Evolutionary conservation across 2,113 vertebrate genomes (phyloP), one percentile per base, ranked within the genome.

Genomic region (Centropristis striata): DNA sequence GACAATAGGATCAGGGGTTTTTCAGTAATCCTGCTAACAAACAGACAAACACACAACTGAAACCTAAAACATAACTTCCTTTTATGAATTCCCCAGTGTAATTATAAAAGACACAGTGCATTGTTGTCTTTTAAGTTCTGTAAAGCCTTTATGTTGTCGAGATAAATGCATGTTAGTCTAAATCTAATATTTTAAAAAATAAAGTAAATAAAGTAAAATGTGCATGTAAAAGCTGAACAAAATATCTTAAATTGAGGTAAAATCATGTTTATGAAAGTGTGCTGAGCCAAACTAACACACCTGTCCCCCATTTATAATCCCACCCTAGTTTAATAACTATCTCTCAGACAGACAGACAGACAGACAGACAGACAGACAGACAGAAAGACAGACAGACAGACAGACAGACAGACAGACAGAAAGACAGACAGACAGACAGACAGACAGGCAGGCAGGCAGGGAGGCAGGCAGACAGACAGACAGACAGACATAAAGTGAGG

Each of bases 381-480:
- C 13, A 46, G 14, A 16, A 2, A 46, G 37, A n/a, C n/a, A n/a
- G n/a, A 4, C 39, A 80, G 27, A 57, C 32, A 55, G 27, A 27
- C n/a, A 57, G 78, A 72, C 13, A 49, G 75, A 23, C 39, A 80
- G 27, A 57, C 32, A 55, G 27, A 27, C n/a, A 57, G 78, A 72
- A 16, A 49, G 75, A 46, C 44, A 46, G 44, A 15, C 13, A 46
- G 44, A 15, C 44, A 46, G 44, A 46, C 42, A 46, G 42, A 46
- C 42, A 46, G 42, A 46, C 42, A 46, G 42, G 15, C 42, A 46
- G 42, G 15, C 42, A 46, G 42, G 4, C 13, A 46, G 14, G 4
- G 9, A 46, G n/a, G 3, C 39, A 80, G 27, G 51, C 32, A 55
- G 27, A 27, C n/a, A 57, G 78, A 72, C 13, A 49, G 75, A 23